Percentiles rank a stretch among this genome's conserved stretches.
Conservation (phyloP, 1,140 invertebrate species). For the Drosophila kikkawai region DNA sequence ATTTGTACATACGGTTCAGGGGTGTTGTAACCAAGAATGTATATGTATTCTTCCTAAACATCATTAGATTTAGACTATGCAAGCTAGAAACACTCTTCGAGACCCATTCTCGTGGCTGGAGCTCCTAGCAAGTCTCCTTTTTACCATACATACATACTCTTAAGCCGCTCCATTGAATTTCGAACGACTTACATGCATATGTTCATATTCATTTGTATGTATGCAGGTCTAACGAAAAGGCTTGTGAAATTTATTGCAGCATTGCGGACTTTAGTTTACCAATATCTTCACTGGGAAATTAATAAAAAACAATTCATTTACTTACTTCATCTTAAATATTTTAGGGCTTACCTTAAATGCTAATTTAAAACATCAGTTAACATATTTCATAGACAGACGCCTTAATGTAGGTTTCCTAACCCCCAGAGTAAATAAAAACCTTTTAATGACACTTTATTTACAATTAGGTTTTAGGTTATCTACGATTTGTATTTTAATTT, state of each 20-base stretch:
- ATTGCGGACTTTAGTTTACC: not conserved
- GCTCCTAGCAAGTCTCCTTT: not conserved
- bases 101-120: not conserved
- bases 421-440: not conserved
- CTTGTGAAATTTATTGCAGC: not conserved
- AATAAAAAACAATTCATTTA: not conserved
- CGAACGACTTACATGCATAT: not conserved
- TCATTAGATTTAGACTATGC: not conserved
- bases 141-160: not conserved
- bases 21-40: too few species aligned
- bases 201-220: not conserved
- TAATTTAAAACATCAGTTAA: not conserved
- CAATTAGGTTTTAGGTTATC: slow-evolving; percentile 12
- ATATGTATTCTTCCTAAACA: too few species aligned
- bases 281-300: not conserved
- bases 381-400: not conserved
- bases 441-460: slow-evolving; percentile 3
- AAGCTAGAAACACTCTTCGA: not conserved
- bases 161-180: not conserved
- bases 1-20: too few species aligned
- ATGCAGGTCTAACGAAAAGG: not conserved
- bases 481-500: slow-evolving; percentile 18
- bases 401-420: not conserved
- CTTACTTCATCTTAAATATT: not conserved
- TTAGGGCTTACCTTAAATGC: not conserved